phyloP scores from a whole-genome alignment of 2,888 invertebrate genomes.

The Chelonus formosanus region DNA sequence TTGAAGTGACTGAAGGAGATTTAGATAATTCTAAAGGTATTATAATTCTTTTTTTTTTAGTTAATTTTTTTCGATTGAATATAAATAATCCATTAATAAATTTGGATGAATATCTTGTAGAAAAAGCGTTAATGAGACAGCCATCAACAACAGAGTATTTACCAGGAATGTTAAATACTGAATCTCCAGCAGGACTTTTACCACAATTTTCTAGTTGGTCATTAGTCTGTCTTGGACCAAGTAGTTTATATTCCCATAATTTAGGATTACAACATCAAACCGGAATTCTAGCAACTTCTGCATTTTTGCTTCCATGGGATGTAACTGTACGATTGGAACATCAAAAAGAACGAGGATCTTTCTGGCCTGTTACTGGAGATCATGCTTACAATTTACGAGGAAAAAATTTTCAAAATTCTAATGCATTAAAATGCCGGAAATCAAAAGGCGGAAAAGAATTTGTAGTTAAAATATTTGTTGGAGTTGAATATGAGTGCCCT shows the following conservation, averaged over 20 bases:
- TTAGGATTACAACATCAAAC: constrained; percentile 89
- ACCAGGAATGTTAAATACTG: constrained; percentile 88
- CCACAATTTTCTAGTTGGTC: constrained; percentile 93
- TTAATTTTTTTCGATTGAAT: background rate
- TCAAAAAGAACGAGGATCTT: constrained; percentile 61
- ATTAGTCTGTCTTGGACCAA: constrained; percentile 87
- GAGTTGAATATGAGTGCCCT: constrained; percentile 96
- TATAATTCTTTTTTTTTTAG: constrained; percentile 10
- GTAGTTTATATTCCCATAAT: constrained; percentile 89
- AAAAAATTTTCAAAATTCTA: constrained; percentile 59
- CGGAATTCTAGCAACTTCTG: constrained; percentile 88
- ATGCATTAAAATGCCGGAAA: constrained; percentile 61
- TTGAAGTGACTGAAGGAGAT: constrained; percentile 63
- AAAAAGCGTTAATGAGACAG: constrained; percentile 72
- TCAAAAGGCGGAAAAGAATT: constrained; percentile 64
- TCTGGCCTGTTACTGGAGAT: constrained; percentile 63
- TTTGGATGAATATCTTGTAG: constrained; percentile 52
- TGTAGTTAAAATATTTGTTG: constrained; percentile 88
- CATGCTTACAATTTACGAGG: constrained; percentile 55
- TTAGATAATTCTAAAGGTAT: constrained; percentile 62
- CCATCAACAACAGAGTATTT: constrained; percentile 90
- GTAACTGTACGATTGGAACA: constrained; percentile 72
- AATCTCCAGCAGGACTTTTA: constrained; percentile 78
- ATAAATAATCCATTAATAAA: too few species aligned
- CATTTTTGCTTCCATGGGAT: constrained; percentile 95